phyloP scores from a whole-genome alignment of 2,888 invertebrate species.

The Cistogaster globosa region DNA sequence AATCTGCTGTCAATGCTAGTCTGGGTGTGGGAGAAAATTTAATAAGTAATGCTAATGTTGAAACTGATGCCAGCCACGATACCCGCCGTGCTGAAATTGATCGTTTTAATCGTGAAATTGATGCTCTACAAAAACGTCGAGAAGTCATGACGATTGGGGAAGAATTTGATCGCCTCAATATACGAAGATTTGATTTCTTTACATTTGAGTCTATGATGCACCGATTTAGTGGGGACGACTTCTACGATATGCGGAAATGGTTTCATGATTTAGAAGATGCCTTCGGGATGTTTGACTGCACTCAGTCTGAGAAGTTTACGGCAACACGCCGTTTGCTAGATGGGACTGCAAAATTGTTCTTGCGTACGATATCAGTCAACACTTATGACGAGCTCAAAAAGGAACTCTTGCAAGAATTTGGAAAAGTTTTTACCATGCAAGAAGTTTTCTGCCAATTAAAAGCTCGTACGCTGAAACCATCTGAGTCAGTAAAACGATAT shows the following conservation, averaged over 20 bases:
- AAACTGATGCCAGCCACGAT: too few relatives aligned
- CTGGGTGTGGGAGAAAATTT: too few relatives aligned
- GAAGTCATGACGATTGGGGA: too few relatives aligned
- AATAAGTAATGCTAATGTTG: too few relatives aligned
- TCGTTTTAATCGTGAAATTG: too few relatives aligned
- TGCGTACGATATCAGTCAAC: constrained; percentile 29
- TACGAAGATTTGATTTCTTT: background rate
- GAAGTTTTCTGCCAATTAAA: constrained; percentile 3
- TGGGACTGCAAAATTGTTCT: constrained; percentile 11
- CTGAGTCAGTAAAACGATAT: constrained; percentile 47
- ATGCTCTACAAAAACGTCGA: too few relatives aligned
- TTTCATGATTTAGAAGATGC: constrained; percentile 24
- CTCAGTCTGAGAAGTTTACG: too few relatives aligned
- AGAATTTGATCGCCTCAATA: background rate
- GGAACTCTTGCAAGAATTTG: constrained; percentile 38
- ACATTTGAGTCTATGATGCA: constrained; percentile 7
- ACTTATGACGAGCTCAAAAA: constrained; percentile 32
- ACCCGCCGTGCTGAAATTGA: too few relatives aligned
- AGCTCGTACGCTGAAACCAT: background rate
- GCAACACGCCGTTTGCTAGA: too few relatives aligned
- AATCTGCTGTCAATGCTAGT: too few relatives aligned
- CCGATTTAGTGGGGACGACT: constrained; percentile 28
- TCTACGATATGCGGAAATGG: constrained; percentile 29
- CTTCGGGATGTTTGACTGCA: background rate
- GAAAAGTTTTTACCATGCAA: constrained; percentile 5